Base-by-base conservation (phyloP, 2,113 vertebrate genomes). In the Oxygymnocypris stewartii region DNA sequence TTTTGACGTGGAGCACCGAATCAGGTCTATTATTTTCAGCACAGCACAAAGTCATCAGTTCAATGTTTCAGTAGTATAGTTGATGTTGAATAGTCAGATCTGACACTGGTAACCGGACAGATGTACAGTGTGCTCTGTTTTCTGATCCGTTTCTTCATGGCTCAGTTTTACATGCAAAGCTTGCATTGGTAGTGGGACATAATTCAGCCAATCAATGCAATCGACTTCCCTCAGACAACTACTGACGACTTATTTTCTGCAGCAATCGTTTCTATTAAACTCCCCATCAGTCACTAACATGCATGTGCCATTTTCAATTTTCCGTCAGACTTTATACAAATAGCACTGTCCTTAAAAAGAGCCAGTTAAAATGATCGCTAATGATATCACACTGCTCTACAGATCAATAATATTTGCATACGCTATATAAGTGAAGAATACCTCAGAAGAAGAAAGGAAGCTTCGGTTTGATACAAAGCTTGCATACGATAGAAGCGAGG, bases 211-310 rank as follows among this genome's bases (percentile, higher is more conserved):
- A 81, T 81, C 79, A 67, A 67, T 81, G 65, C 40, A 47, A 81
- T 81, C 6, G 59, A 81, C 20, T 25, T 4, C 14, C 14, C 40
- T 47, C 79, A 65, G 79, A 67, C 79, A 18, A 67, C 79, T 67
- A 81, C 47, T 44, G 79, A 81, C 20, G 63, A 11, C 79, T 65
- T 81, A 81, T 81, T 81, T 65, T 44, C 79, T 47, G 40, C 11
- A 47, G 79, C 25, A 67, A 47, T 81, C 40, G 11, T 81, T 81
- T 47, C 79, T 81, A 63, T 81, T 81, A 81, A 81, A 65, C 59
- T 81, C 59, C 79, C 20, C 79, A 67, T 81, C 79, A 11, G 79
- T 81, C 59, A 81, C 79, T 67, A 25, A 65, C 20, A 81, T 47
- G 59, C 79, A 81, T 31, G 28, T 67, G 79, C 40, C 79, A 67